These are phyloP conservation scores for Atopsyche davidsoni DNA, from an alignment of 1,140 invertebrate genomes.

Conservation along the genomic window DNA sequence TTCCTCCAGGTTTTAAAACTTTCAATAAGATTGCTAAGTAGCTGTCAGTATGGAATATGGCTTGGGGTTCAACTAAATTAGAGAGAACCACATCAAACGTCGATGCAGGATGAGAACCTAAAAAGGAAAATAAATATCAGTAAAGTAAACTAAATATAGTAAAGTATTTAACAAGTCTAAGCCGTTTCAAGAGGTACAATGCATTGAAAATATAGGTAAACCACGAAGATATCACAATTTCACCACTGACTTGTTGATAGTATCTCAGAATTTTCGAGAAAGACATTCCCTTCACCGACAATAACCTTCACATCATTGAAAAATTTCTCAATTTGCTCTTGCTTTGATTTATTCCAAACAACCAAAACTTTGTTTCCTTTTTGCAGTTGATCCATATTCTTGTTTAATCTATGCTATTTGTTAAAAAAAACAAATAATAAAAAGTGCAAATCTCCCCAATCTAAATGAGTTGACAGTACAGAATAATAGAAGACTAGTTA, in stretches of 20 bases:
- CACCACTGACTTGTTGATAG: slow-evolving; percentile 37
- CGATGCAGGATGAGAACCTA: slow-evolving; percentile 49
- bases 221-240: too few species aligned
- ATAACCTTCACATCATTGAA: slow-evolving; percentile 37
- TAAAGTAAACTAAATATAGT: too few species aligned
- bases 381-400: slow-evolving; percentile 40
- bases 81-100: slow-evolving; percentile 55
- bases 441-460: too few species aligned
- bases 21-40: slow-evolving; percentile 50
- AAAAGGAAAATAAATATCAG: slow-evolving; percentile 30
- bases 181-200: too few species aligned
- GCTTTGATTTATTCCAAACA: slow-evolving; percentile 39
- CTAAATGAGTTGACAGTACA: too few species aligned
- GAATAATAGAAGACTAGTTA: too few species aligned
- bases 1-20: slow-evolving; percentile 55
- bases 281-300: slow-evolving; percentile 33
- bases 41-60: slow-evolving; percentile 42
- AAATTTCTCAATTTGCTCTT: slow-evolving; percentile 37
- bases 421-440: not conserved
- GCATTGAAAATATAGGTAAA: too few species aligned
- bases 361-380: slow-evolving; percentile 38
- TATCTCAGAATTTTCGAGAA: slow-evolving; percentile 45
- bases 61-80: slow-evolving; percentile 43
- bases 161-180: too few species aligned
- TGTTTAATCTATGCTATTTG: not conserved